Evolutionary conservation across 2,113 vertebrate species (phyloP).

Genomic region (Lasiurus borealis): DNA sequence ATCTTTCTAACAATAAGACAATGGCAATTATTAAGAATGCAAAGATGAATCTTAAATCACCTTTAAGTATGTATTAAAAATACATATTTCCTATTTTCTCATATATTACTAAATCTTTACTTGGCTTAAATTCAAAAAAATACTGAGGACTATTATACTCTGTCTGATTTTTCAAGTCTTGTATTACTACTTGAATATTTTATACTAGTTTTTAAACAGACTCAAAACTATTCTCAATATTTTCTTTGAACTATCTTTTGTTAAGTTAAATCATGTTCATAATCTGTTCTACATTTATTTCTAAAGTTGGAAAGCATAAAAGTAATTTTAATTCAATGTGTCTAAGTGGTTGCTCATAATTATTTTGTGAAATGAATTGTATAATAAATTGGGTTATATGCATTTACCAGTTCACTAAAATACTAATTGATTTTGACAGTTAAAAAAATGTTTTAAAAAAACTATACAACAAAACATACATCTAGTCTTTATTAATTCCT

Average conservation of each 20-base stretch:
- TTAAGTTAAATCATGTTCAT: background rate
- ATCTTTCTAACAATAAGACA: conserved; percentile 68
- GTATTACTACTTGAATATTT: conserved; percentile 60
- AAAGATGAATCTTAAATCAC: conserved; percentile 45
- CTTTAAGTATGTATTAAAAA: background rate
- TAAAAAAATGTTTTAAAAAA: background rate
- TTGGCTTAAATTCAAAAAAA: conserved; percentile 65
- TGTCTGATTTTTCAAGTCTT: conserved; percentile 72
- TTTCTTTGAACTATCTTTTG: background rate
- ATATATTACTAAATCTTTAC: conserved; percentile 10
- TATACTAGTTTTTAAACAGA: conserved; percentile 45
- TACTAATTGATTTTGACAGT: background rate
- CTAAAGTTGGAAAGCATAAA: background rate
- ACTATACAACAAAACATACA: background rate
- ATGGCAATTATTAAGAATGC: conserved; percentile 61
- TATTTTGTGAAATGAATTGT: conserved; percentile 9
- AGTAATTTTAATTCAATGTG: background rate
- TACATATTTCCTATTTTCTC: background rate
- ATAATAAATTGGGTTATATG: background rate
- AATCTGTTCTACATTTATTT: background rate
- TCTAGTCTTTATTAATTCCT: background rate
- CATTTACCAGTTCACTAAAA: background rate
- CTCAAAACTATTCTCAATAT: background rate
- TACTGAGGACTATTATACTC: conserved; percentile 64
- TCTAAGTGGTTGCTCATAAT: background rate